A percentile compares a stretch with the other conserved stretches of the same genome.
Conservation (phyloP, 1,140 invertebrate species). For the Bacillus rossius region DNA sequence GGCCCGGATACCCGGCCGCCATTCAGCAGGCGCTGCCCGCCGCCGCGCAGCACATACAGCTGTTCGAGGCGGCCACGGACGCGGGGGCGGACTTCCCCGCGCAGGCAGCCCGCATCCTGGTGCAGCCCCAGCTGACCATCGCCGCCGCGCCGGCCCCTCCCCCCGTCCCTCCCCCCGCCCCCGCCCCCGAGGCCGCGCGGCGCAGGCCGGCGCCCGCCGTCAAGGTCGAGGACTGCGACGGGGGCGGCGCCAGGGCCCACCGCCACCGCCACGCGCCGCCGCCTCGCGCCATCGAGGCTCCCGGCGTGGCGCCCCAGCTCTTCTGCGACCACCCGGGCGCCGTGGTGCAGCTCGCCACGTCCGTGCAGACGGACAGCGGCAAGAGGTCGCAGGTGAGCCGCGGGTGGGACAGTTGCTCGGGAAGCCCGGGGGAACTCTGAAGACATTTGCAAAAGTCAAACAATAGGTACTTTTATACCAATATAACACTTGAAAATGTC, state of each 20-base stretch:
- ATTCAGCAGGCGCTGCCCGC: constrained; percentile 2
- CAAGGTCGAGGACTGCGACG: too few species aligned
- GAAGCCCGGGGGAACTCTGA: too few species aligned
- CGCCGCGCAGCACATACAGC: constrained; percentile 13
- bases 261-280: background rate
- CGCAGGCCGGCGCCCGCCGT: too few species aligned
- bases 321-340: constrained; percentile 8
- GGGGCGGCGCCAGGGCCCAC: background rate
- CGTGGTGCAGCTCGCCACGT: constrained; percentile 19
- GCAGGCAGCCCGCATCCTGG: constrained; percentile 44
- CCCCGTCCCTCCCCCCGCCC: constrained; percentile 41
- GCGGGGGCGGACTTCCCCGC: constrained; percentile 1
- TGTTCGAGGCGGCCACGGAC: constrained; percentile 2
- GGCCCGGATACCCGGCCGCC: constrained; percentile 52
- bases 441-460: too few species aligned
- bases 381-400: constrained; percentile 38
- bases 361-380: constrained; percentile 26
- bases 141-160: constrained; percentile 50
- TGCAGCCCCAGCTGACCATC: constrained; percentile 18
- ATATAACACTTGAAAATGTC: too few species aligned
- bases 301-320: constrained; percentile 3
- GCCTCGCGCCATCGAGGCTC: background rate
- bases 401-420: too few species aligned
- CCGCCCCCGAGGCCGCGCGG: background rate
- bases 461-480: too few species aligned